phyloP scores from a whole-genome alignment of 2,113 vertebrate genomes.

The Ictalurus furcatus region DNA sequence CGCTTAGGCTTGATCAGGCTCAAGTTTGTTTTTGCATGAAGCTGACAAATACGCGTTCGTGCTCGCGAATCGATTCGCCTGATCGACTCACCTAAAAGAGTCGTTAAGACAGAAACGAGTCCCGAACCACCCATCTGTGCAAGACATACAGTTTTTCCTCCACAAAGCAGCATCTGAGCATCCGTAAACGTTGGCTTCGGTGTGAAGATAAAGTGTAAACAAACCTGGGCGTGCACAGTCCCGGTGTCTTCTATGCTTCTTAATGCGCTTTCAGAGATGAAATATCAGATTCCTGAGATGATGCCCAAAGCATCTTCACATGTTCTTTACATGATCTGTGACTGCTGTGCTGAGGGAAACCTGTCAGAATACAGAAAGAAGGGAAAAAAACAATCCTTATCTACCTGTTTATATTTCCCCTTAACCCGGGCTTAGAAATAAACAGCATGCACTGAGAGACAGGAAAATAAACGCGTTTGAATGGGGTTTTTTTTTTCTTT shows the following conservation, averaged over 20 bases:
- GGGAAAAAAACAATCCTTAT: neutral
- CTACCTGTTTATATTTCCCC: too few species aligned
- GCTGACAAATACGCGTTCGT: neutral
- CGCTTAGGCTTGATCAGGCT: neutral
- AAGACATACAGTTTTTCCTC: neutral
- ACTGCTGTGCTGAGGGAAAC: conserved; percentile 1
- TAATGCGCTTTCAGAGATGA: neutral
- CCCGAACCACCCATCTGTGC: too few species aligned
- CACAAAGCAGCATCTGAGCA: neutral
- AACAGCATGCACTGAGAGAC: neutral
- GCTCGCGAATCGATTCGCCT: conserved; percentile 12
- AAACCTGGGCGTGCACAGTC: conserved; percentile 10
- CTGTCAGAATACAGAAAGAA: conserved; percentile 12
- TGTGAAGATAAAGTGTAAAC: neutral
- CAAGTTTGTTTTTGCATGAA: neutral
- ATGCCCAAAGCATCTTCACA: neutral
- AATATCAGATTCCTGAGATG: conserved; percentile 18
- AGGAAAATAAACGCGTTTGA: neutral
- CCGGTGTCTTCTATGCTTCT: neutral
- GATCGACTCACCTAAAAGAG: conserved; percentile 19
- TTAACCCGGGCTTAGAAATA: neutral
- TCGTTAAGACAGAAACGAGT: conserved; percentile 6
- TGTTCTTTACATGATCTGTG: conserved; percentile 3
- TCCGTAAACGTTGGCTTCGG: neutral
- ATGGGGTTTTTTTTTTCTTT: too few species aligned